Evolutionary conservation across 2,888 invertebrate species (phyloP), one percentile per base, ranked within the genome.

Genomic region (Schrankia costaestrigalis): DNA sequence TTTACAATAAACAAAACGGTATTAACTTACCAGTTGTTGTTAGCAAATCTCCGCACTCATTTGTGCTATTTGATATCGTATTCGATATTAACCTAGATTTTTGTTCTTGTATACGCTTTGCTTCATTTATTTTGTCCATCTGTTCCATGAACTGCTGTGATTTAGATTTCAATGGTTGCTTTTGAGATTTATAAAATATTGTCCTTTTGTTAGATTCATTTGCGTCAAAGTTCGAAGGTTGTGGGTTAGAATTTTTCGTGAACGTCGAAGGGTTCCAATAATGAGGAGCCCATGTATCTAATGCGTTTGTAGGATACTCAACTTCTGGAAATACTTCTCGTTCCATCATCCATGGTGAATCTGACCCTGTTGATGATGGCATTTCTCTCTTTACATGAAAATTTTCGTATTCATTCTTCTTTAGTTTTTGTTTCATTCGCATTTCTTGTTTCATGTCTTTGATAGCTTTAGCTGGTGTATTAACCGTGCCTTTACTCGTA

Each of bases 241-340:
- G 31, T 3, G 31, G 31, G 30, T 31, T 24, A 21, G 57, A 32
- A 8, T 45, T 27, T 17, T 46, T 15, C 17, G 38, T 34, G 10
- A 44, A 50, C 2, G 56, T 41, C 15, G 59, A 37, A 14, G 51
- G 46, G 35, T 67, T 68, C 73, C 77, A 76, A 44, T 68, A 78
- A 28, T 61, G 68, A 1, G 74, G 71, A 10, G 37, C 46, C 82
- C 79, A 80, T 3, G 67, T 68, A 11, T 83, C 83, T 30, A 57
- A 59, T 25, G 62, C 62, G 25, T 56, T 65, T 4, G 76, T 43
- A 7, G 84, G 84, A 55, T 81, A 84, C 44, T 79, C 72, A 1
- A 81, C 72, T 43, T 80, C 78, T 11, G 83, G 82, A 54, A 81
- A 85, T 10, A 44, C 34, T 5, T 46, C 52, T 18, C 55, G 28